A percentile compares a stretch with the other conserved stretches of the same genome.
Evolutionary conservation across 2,888 invertebrate species (phyloP).

Genomic region (Erebia palarica): DNA sequence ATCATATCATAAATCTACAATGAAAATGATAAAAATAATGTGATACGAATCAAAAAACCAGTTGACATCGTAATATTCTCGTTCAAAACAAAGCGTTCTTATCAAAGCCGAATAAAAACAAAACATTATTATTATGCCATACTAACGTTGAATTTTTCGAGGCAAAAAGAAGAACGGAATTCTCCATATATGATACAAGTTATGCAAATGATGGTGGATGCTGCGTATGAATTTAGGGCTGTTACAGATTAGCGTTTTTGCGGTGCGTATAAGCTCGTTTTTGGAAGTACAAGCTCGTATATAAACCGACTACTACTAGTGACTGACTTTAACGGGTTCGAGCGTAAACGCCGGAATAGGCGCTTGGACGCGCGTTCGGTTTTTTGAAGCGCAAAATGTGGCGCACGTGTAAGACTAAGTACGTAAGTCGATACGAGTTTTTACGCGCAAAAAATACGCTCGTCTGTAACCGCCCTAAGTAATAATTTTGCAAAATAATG

Average conservation of each 20-base stretch:
- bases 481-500: conserved; percentile 17
- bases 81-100: not conserved
- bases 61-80: conserved; percentile 14
- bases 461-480: not conserved
- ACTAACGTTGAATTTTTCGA: conserved; percentile 18
- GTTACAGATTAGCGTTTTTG: no score
- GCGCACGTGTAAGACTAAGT: no score
- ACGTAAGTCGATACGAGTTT: no score
- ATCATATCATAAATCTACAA: not conserved
- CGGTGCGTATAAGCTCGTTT: no score
- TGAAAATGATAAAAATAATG: not conserved
- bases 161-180: conserved; percentile 20
- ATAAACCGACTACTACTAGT: no score
- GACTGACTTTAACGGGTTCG: no score
- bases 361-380: no score
- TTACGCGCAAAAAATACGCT: no score
- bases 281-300: no score
- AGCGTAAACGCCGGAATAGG: no score
- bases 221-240: conserved; percentile 2
- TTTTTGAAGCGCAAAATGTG: no score
- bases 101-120: conserved; percentile 14
- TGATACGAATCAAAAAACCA: conserved; percentile 5
- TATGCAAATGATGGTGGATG: conserved; percentile 17
- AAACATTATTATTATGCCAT: conserved; percentile 18
- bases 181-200: conserved; percentile 18